These are phyloP conservation scores for Eilema caniola DNA, from an alignment of 2,888 invertebrate species.

Conservation along the genomic window DNA sequence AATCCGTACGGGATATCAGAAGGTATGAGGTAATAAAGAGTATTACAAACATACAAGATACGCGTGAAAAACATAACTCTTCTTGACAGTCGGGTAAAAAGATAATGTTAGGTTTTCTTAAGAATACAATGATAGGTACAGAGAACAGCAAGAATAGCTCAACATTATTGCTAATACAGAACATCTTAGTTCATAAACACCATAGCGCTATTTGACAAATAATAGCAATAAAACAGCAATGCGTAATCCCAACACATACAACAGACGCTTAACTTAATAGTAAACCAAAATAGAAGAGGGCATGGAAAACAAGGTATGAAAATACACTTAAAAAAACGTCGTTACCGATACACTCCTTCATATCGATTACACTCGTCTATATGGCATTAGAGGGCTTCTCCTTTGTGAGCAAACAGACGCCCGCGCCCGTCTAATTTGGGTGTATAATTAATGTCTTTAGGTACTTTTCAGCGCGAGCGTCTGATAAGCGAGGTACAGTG, in stretches of 20 bases:
- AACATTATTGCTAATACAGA: background rate
- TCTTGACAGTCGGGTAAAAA: conserved; percentile 33
- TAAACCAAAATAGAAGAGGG: conserved; percentile 48
- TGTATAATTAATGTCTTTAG: conserved; percentile 33
- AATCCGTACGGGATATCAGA: no score
- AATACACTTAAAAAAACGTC: conserved; percentile 48
- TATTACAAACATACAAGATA: no score
- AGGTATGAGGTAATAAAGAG: no score
- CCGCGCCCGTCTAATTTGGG: conserved; percentile 41
- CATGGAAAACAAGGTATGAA: conserved; percentile 55
- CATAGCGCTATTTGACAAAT: background rate
- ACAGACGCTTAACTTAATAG: conserved; percentile 11
- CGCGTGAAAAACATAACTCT: no score
- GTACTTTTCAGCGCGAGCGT: background rate
- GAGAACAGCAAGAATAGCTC: background rate
- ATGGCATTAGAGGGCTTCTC: conserved; percentile 65
- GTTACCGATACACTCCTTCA: conserved; percentile 40
- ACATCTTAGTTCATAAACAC: background rate
- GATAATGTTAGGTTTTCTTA: background rate
- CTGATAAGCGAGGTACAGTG: background rate
- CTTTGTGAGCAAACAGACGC: conserved; percentile 54
- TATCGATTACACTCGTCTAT: conserved; percentile 65
- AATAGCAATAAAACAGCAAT: background rate
- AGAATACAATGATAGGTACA: background rate
- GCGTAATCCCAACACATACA: background rate